phyloP scores from a whole-genome alignment of 2,797 vertebrate species.

The Helicolenus hilgendorfi region DNA sequence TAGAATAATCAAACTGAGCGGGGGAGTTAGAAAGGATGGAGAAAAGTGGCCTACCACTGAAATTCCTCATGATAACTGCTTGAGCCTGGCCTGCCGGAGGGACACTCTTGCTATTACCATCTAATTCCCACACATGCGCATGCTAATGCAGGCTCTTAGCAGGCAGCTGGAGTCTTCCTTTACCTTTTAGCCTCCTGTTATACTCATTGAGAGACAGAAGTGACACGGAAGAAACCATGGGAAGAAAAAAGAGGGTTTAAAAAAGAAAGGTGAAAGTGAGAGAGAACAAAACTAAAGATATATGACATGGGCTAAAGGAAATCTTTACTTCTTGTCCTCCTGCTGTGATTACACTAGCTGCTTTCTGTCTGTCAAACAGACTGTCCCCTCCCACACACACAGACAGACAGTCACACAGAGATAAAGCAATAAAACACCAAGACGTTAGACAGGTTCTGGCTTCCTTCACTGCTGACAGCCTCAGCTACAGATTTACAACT shows the following conservation, averaged over 20 bases:
- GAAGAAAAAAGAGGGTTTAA: not conserved
- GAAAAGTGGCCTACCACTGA: not conserved
- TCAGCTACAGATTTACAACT: slow-evolving; percentile 48
- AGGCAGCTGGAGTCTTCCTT: slow-evolving; percentile 41
- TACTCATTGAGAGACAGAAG: not conserved
- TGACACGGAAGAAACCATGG: not conserved
- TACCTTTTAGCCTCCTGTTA: slow-evolving; percentile 39
- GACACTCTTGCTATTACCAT: slow-evolving; percentile 11
- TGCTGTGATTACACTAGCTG: slow-evolving; percentile 64
- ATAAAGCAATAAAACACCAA: slow-evolving; percentile 16
- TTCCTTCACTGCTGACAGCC: slow-evolving; percentile 46
- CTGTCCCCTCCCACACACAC: slow-evolving; percentile 26
- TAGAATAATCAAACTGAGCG: slow-evolving; percentile 11
- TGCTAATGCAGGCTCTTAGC: slow-evolving; percentile 40
- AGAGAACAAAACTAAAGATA: slow-evolving; percentile 29
- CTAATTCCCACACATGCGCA: slow-evolving; percentile 23
- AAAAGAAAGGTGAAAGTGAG: not conserved
- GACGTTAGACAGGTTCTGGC: slow-evolving; percentile 40
- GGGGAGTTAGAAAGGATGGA: not conserved
- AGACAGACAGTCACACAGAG: not conserved
- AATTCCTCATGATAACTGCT: slow-evolving; percentile 40
- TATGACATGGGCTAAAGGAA: slow-evolving; percentile 47
- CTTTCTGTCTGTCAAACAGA: slow-evolving; percentile 53
- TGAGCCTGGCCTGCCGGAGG: not conserved
- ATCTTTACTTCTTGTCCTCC: slow-evolving; percentile 44